A percentile compares a stretch with the other conserved stretches of the same genome.
phyloP scores from a whole-genome alignment of 2,113 vertebrate species.

The Tricholaema leucomelas region DNA sequence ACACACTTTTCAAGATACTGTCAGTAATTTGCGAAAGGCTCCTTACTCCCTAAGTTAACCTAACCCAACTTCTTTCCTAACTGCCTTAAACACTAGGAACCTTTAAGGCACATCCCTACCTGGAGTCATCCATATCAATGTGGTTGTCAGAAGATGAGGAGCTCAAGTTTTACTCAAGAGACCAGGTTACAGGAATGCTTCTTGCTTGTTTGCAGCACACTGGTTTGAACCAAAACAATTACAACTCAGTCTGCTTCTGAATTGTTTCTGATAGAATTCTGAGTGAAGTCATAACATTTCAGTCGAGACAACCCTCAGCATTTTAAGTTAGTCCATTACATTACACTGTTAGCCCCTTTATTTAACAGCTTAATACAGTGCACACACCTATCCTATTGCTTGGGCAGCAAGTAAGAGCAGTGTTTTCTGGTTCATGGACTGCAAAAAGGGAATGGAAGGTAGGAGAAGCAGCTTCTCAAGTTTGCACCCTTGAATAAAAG shows the following conservation, averaged over 20 bases:
- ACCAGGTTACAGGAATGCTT: neutral
- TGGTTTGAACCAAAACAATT: neutral
- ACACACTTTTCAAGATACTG: neutral
- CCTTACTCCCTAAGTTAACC: neutral
- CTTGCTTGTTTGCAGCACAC: neutral
- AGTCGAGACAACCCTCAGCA: neutral
- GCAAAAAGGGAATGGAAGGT: neutral
- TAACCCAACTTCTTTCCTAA: neutral
- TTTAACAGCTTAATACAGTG: neutral
- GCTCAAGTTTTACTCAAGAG: neutral
- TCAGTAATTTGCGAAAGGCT: neutral
- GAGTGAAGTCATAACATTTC: neutral
- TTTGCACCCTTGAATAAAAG: neutral
- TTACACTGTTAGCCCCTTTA: neutral
- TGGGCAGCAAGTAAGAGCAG: neutral
- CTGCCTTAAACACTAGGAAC: neutral
- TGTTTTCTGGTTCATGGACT: neutral
- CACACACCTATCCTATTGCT: fast-evolving
- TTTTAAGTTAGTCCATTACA: neutral
- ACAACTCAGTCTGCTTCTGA: neutral
- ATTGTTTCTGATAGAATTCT: neutral
- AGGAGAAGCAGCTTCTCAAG: neutral
- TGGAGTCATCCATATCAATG: neutral
- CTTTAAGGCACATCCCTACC: neutral
- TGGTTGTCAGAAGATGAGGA: fast-evolving